Evolutionary conservation across 2,888 invertebrate genomes (phyloP), one percentile per base, ranked within the genome.

Genomic region (Microctonus hyperodae): DNA sequence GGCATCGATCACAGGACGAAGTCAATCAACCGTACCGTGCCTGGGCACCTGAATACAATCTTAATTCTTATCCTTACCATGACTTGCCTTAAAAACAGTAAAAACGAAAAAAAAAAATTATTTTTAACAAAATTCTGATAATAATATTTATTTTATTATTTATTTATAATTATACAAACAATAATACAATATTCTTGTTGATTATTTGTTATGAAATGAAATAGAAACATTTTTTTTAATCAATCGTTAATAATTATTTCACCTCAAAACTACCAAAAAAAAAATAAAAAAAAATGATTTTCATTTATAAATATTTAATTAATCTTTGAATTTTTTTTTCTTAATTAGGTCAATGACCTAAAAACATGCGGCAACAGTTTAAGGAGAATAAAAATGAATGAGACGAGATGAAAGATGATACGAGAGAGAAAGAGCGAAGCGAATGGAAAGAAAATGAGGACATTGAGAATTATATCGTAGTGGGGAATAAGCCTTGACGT

Each of bases 1-100:
- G 83, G 82, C 83, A 84, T 73, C 78, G 83, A 64, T 82, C 83
- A 3, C 82, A 82, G 65, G 82, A 82, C 25, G 81, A 82, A 53
- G 64, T 79, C 9, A 77, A 76, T 48, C 78, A 79, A 57, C 83
- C 83, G 16, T 83, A 82, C 74, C 78, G 75, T 64, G 81, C 75
- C 2, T 83, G 82, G 83, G 68, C 75, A 11, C 82, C 82, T 0
- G 83, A 83, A 64, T 78, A 79, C 68, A 73, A 69, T 57, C 71
- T 73, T 23, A 81, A 82, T 48, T 79, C 80, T 25, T 83, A 78
- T 57, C 80, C 78, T 33, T 83, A 81, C 65, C 79, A 78, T 6
- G 81, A 82, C 20, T 68, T 78, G 44, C 79, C 80, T 31, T 79
- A 61, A 74, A 64, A 10, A 22, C 25, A 53, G 13, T 31, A 10